Percentiles rank a stretch among this genome's conserved stretches.
phyloP scores from a whole-genome alignment of 2,113 vertebrate genomes.

The Xyliphius kryptos region DNA sequence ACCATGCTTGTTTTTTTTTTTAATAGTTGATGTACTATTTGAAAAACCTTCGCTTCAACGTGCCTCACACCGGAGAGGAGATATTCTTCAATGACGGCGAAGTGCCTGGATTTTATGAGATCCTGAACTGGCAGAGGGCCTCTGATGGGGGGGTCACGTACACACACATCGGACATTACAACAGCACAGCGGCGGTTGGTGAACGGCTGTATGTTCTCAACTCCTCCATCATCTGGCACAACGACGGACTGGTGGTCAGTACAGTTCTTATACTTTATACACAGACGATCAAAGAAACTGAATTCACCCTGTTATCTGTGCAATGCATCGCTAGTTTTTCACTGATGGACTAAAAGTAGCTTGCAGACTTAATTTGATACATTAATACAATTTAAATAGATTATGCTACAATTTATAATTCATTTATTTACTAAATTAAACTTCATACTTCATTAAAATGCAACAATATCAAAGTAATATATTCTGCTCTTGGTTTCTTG shows the following conservation, averaged over 20 bases:
- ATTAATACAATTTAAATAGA: no score
- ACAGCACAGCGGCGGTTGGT: slow-evolving; percentile 30
- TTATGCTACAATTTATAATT: no score
- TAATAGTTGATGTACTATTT: slow-evolving; percentile 75
- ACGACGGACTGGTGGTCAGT: slow-evolving; percentile 58
- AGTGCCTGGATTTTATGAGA: slow-evolving; percentile 66
- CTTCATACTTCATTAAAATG: no score
- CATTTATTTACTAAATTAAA: no score
- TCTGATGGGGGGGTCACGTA: slow-evolving; percentile 59
- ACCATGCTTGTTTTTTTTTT: neutral
- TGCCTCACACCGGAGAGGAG: slow-evolving; percentile 60
- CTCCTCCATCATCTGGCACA: slow-evolving; percentile 70
- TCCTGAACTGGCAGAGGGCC: slow-evolving; percentile 73
- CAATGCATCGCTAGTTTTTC: no score
- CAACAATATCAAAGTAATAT: no score
- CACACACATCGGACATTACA: slow-evolving; percentile 63
- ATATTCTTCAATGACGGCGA: slow-evolving; percentile 63
- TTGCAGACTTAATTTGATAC: no score
- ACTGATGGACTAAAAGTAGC: no score
- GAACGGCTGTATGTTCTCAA: slow-evolving; percentile 58
- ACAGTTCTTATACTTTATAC: neutral
- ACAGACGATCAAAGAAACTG: no score
- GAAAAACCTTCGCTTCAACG: slow-evolving; percentile 63
- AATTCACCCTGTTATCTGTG: no score
- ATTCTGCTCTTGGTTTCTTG: no score